Evolutionary conservation across 2,888 invertebrate species (phyloP).

Genomic region (Cantharis lateralis): DNA sequence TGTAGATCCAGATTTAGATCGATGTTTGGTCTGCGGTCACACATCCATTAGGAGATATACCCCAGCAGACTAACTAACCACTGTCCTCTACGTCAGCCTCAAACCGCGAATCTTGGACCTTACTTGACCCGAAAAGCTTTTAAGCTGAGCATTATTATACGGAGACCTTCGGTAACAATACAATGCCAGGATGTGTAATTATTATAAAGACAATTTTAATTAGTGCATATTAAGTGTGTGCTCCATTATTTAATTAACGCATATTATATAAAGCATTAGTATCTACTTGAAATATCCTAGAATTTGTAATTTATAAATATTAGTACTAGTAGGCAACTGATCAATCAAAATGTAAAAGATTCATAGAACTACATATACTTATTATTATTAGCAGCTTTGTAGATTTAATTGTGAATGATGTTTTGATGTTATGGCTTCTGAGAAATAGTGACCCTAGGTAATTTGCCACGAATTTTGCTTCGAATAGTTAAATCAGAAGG

Average conservation of each 20-base stretch:
- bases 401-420: no score
- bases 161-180: slow-evolving; percentile 31
- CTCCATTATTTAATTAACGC: slow-evolving; percentile 1
- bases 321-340: background rate
- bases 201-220: slow-evolving; percentile 46
- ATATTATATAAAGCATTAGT: background rate
- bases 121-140: slow-evolving; percentile 38
- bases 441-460: no score
- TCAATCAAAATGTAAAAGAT: background rate
- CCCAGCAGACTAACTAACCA: slow-evolving; percentile 24
- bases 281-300: background rate
- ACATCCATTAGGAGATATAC: slow-evolving; percentile 46
- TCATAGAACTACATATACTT: no score
- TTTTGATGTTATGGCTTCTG: no score
- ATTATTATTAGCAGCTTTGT: no score
- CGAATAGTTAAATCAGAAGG: no score
- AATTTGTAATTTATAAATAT: background rate
- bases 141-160: slow-evolving; percentile 35
- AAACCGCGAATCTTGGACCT: slow-evolving; percentile 30
- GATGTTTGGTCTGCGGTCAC: slow-evolving; percentile 43
- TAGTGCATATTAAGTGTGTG: slow-evolving; percentile 26
- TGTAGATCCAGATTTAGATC: slow-evolving; percentile 35
- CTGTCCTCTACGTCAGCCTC: slow-evolving; percentile 16
- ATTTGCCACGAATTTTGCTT: no score
- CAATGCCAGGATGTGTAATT: slow-evolving; percentile 42